Evolutionary conservation across 2,888 invertebrate genomes (phyloP).

Genomic region (Hyppa rectilinea): DNA sequence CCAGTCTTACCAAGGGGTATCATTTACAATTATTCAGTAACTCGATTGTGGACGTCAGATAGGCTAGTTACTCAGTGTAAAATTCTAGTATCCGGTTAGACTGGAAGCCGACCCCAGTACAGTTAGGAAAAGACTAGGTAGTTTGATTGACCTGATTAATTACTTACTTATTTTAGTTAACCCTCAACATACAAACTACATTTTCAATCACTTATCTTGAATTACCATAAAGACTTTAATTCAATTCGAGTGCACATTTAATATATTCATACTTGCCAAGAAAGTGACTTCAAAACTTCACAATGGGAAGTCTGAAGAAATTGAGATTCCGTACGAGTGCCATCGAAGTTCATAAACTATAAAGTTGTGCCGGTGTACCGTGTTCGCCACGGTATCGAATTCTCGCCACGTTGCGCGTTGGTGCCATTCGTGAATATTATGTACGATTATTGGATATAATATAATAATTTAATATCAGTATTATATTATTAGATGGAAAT

Average conservation of each 20-base stretch:
- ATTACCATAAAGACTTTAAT: slow-evolving; percentile 1
- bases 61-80: too few species aligned
- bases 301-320: slow-evolving; percentile 44
- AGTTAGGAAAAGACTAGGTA: too few species aligned
- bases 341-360: slow-evolving; percentile 61
- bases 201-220: too few species aligned
- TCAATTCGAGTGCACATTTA: slow-evolving; percentile 13
- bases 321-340: slow-evolving; percentile 55
- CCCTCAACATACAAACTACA: not conserved
- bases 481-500: too few species aligned
- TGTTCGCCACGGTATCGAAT: slow-evolving; percentile 48
- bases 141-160: too few species aligned
- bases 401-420: slow-evolving; percentile 53
- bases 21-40: too few species aligned
- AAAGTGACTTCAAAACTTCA: slow-evolving; percentile 39
- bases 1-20: too few species aligned
- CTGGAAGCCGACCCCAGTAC: too few species aligned
- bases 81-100: too few species aligned
- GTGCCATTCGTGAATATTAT: slow-evolving; percentile 58
- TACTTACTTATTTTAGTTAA: too few species aligned
- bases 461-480: slow-evolving; percentile 31
- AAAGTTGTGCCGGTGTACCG: slow-evolving; percentile 40
- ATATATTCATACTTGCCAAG: slow-evolving; percentile 32
- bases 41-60: too few species aligned
- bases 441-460: slow-evolving; percentile 36